Base-by-base conservation (phyloP, 2,797 vertebrate species). In the Poecilia velifera region DNA sequence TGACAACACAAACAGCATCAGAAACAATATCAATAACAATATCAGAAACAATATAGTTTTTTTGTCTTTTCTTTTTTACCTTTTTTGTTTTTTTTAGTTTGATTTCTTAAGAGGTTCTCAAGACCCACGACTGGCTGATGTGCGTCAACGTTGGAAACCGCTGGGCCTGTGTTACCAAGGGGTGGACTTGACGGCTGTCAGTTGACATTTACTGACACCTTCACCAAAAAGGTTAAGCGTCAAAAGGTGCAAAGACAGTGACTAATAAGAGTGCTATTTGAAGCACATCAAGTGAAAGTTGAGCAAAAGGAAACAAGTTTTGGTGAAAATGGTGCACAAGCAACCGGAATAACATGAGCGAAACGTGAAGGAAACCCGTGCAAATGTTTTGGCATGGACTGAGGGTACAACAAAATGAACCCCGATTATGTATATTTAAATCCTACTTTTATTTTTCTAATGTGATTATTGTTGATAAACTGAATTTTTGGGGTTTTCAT, bases 261-360 rank as follows among this genome's bases (percentile, higher is more conserved):
- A 70, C 22, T n/a, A 14, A n/a, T 70, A 2, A 70, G 25, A 70
- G 66, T 22, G 18, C 64, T 68, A 10, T 22, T 16, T 43, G 20
- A 70, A 70, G 25, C 66, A 70, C 39, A 70, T 70, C 25, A n/a
- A n/a, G 18, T 25, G 66, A 70, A 70, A 70, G 41, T n/a, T 43
- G 39, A 43, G 39, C 22, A 14, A 45, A 70, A 43, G 25, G 4
- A 45, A 70, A 70, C 41, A n/a, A 1, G 22, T 43, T 36, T 68
- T 4, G 39, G 8, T 68, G 39, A 68, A 43, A 68, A 68, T 43
- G 39, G 66, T 70, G 41, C 66, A 25, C 12, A 70, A 41, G 64
- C 3, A 68, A 68, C 18, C 10, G 20, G 14, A 4, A 34, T 18
- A 62, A 36, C 1, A 1, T 36, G 25, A 55, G 6, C 16, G 0